Conservation (phyloP, 2,888 invertebrate genomes). For the Ormia ochracea region DNA sequence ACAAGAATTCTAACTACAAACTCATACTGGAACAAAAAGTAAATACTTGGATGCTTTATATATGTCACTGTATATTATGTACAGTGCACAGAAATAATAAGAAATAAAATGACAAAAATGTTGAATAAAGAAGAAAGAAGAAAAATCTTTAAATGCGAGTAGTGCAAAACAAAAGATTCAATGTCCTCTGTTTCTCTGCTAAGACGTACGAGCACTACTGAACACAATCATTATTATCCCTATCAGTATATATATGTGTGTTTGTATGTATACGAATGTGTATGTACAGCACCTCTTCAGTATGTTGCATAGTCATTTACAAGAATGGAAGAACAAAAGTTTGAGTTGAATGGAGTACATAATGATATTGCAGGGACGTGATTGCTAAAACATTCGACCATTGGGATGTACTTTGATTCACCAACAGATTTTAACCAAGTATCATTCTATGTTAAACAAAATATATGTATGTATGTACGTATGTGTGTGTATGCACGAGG, state of each 20-base stretch:
- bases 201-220: background rate
- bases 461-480: background rate
- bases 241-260: background rate
- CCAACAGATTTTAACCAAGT: conserved; percentile 57
- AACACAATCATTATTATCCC: conserved; percentile 47
- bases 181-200: conserved; percentile 11
- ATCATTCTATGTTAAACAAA: conserved; percentile 5
- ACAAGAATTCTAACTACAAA: conserved; percentile 36
- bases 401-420: conserved; percentile 77
- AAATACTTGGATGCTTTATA: background rate
- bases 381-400: conserved; percentile 76
- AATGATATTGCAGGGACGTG: conserved; percentile 76
- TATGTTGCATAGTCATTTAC: conserved; percentile 36
- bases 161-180: background rate
- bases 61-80: conserved; percentile 53
- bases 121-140: conserved; percentile 1
- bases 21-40: background rate
- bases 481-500: background rate
- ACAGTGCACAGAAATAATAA: conserved; percentile 29
- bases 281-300: conserved; percentile 1
- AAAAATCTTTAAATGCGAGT: conserved; percentile 48
- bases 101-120: conserved; percentile 49
- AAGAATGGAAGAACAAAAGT: conserved; percentile 32
- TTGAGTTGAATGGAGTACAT: conserved; percentile 68
- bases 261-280: background rate